Base-by-base conservation (phyloP, 2,113 vertebrate genomes). In the Datnioides undecimradiatus region DNA sequence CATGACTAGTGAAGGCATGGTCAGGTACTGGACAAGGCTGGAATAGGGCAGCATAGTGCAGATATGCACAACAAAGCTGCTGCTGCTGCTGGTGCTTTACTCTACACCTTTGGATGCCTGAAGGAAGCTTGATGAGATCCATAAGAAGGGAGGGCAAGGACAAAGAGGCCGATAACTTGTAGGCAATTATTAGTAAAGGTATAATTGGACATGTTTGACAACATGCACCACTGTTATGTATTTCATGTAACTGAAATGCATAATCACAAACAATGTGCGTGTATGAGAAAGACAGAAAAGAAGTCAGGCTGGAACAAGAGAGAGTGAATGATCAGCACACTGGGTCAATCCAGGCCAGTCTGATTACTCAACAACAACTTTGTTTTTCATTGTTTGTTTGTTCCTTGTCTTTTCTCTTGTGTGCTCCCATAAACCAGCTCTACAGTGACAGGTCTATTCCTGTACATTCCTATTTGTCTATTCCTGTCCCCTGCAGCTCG, bases 381-480 rank as follows among this genome's bases (percentile, higher is more conserved):
- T 74, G 40, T 67, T 57, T 63, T 48, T 17, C 52, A 34, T 21
- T 8, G n/a, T 51, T 40, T 40, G 12, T 38, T 48, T 41, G 49
- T 2, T 52, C 21, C 1, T 60, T 60, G 14, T 41, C 41, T 62
- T 67, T 29, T 12, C 29, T 70, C 13, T 19, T 13, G 17, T 1
- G 29, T 27, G 51, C 41, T 66, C 36, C 46, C 31, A 60, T 40
- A 55, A 71, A 82, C 45, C 62, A 63, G 23, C 58, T 81, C 48
- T 4, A 43, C 40, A 52, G 45, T 12, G 66, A 73, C 49, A 13
- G 55, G 45, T 81, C 82, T 52, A 62, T 78, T 80, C 34, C 23
- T 29, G 38, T 80, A 40, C 49, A 45, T 29, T 41, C 45, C 52
- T 52, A 21, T 23, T 55, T 36, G 52, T 73, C 58, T 48, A n/a